Percentiles rank a stretch among this genome's conserved stretches.
Conservation (phyloP, 2,888 invertebrate genomes). For the Mythimna loreyi region DNA sequence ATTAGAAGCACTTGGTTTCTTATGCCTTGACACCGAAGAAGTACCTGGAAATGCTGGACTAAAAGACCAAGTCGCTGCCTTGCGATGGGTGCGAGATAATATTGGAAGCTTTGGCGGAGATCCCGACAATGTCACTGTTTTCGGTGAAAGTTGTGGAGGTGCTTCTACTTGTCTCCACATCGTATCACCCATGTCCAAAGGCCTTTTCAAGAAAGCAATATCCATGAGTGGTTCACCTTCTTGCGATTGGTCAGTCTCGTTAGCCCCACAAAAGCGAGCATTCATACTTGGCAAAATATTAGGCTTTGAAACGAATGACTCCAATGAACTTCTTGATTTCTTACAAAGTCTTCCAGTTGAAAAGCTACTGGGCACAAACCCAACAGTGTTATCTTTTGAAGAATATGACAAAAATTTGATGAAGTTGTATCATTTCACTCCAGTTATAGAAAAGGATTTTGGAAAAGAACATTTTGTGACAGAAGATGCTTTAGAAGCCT, state of each 20-base stretch:
- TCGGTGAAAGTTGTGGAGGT: slow-evolving; percentile 76
- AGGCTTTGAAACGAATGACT: slow-evolving; percentile 71
- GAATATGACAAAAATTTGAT: slow-evolving; percentile 59
- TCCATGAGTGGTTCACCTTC: slow-evolving; percentile 71
- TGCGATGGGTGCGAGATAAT: slow-evolving; percentile 72
- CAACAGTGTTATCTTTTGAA: slow-evolving; percentile 69
- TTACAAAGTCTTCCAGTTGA: slow-evolving; percentile 71
- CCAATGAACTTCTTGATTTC: slow-evolving; percentile 71
- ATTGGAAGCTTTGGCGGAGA: slow-evolving; percentile 74
- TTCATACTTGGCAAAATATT: slow-evolving; percentile 72
- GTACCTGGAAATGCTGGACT: slow-evolving; percentile 75
- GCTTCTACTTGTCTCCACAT: slow-evolving; percentile 66
- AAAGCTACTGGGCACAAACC: slow-evolving; percentile 66
- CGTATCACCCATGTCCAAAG: slow-evolving; percentile 74
- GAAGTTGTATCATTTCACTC: slow-evolving; percentile 73
- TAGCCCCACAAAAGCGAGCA: slow-evolving; percentile 69
- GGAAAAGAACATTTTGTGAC: slow-evolving; percentile 73
- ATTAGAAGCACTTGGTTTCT: slow-evolving; percentile 71
- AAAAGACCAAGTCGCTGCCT: slow-evolving; percentile 74
- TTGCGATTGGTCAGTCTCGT: slow-evolving; percentile 72
- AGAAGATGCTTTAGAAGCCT: slow-evolving; percentile 64
- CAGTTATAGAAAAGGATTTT: slow-evolving; percentile 77
- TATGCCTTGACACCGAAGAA: slow-evolving; percentile 71
- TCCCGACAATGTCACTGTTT: slow-evolving; percentile 72
- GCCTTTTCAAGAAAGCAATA: slow-evolving; percentile 72